phyloP scores from a whole-genome alignment of 2,888 invertebrate species.

The Amphipyra tragopoginis region DNA sequence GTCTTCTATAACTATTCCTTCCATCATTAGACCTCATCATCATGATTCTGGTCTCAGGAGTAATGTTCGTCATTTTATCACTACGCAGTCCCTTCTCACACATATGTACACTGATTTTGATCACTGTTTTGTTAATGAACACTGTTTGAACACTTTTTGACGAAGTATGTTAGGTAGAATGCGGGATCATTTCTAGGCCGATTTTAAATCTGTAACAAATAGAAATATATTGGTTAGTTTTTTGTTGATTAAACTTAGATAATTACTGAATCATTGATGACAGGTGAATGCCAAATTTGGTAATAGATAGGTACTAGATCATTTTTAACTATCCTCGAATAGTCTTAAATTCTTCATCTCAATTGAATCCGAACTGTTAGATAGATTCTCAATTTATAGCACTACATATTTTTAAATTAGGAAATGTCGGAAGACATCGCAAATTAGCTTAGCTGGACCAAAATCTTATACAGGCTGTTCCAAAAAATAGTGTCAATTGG shows the following conservation, averaged over 20 bases:
- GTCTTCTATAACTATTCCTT: constrained; percentile 79
- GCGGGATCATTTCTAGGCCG: constrained; percentile 46
- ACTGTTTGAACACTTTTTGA: constrained; percentile 11
- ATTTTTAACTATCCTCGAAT: too few relatives aligned
- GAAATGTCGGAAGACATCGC: too few relatives aligned
- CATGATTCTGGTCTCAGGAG: constrained; percentile 85
- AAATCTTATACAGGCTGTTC: too few relatives aligned
- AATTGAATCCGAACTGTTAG: too few relatives aligned
- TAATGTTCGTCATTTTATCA: constrained; percentile 85
- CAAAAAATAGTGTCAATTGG: too few relatives aligned
- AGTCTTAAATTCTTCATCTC: too few relatives aligned
- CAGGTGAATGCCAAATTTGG: too few relatives aligned
- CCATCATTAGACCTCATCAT: constrained; percentile 82
- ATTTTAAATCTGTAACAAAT: constrained; percentile 64
- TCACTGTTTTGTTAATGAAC: constrained; percentile 21
- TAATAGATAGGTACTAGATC: too few relatives aligned
- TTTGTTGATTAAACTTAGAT: background rate
- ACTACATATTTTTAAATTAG: too few relatives aligned
- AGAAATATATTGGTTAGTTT: constrained; percentile 39
- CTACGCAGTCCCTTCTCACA: constrained; percentile 75
- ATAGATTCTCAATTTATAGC: too few relatives aligned
- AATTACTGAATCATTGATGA: background rate
- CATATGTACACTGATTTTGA: constrained; percentile 68
- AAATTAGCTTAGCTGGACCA: too few relatives aligned
- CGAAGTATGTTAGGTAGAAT: constrained; percentile 19